Evolutionary conservation across 1,140 invertebrate genomes (phyloP).

Genomic region (Aporrectodea caliginosa): DNA sequence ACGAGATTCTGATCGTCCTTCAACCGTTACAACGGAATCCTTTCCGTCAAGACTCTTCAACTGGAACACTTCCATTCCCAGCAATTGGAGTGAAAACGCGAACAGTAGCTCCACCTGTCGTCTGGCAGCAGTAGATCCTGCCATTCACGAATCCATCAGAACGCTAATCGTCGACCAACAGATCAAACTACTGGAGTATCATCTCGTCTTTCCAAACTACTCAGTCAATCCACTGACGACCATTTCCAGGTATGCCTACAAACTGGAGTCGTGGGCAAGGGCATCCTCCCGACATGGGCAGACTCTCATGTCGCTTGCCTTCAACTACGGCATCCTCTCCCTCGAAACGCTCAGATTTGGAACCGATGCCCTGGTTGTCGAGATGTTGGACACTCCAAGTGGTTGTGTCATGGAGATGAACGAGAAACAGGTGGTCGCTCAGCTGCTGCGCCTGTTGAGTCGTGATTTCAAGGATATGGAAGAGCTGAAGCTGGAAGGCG

Average conservation of each 20-base stretch:
- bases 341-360: constrained; percentile 42
- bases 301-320: constrained; percentile 49
- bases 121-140: too few relatives aligned
- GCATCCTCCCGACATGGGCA: constrained; percentile 46
- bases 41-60: too few relatives aligned
- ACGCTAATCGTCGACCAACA: background rate
- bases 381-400: constrained; percentile 39
- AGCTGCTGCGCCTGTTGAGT: constrained; percentile 41
- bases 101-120: too few relatives aligned
- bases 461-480: constrained; percentile 36
- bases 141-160: too few relatives aligned
- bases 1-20: too few relatives aligned
- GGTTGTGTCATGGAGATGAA: constrained; percentile 45
- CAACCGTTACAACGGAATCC: too few relatives aligned
- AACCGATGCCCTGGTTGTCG: constrained; percentile 31
- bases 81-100: too few relatives aligned
- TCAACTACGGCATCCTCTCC: constrained; percentile 51
- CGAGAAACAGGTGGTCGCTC: constrained; percentile 36
- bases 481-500: constrained; percentile 20
- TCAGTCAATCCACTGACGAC: constrained; percentile 21
- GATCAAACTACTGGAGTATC: constrained; percentile 29
- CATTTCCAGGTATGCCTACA: constrained; percentile 13
- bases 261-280: constrained; percentile 40
- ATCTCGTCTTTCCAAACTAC: constrained; percentile 28
- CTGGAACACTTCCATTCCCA: too few relatives aligned